Evolutionary conservation across 2,797 vertebrate species (phyloP).

Genomic region (Coranthus polyacanthus): DNA sequence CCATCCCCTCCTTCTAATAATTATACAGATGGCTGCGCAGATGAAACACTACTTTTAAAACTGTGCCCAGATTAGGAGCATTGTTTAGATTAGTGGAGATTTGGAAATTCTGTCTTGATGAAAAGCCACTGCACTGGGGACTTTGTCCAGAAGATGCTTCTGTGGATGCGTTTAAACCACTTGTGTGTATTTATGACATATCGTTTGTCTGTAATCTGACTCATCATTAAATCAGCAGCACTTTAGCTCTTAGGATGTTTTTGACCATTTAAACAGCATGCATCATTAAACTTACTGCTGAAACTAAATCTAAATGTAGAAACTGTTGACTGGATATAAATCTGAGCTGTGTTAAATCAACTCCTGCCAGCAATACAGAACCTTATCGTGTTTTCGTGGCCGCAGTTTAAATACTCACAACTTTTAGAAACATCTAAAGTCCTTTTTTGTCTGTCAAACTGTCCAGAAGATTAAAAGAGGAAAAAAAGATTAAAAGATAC

Average conservation of each 20-base stretch:
- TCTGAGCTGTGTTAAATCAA: neutral
- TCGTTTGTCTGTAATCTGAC: neutral
- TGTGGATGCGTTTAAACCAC: too few species aligned
- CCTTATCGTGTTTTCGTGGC: neutral
- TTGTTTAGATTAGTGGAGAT: neutral
- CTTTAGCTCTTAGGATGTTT: slow-evolving; percentile 35
- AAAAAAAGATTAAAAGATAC: neutral
- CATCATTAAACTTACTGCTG: neutral
- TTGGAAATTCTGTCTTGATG: too few species aligned
- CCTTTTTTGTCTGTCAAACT: neutral
- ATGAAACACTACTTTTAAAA: slow-evolving; percentile 6
- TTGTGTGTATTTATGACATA: too few species aligned
- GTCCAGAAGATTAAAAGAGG: slow-evolving; percentile 2
- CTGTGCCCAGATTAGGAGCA: neutral
- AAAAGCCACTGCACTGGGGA: too few species aligned
- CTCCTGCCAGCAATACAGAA: neutral
- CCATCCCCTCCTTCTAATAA: slow-evolving; percentile 1
- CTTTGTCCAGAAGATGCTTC: too few species aligned
- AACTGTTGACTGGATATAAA: neutral
- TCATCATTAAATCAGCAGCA: slow-evolving; percentile 20
- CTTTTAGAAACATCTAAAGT: neutral
- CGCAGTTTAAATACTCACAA: neutral
- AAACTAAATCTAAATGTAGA: neutral
- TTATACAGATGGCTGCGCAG: neutral
- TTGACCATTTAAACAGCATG: neutral